A percentile compares a stretch with the other conserved stretches of the same genome.
Conservation (phyloP, 2,797 vertebrate species). For the Epinephelus awoara region DNA sequence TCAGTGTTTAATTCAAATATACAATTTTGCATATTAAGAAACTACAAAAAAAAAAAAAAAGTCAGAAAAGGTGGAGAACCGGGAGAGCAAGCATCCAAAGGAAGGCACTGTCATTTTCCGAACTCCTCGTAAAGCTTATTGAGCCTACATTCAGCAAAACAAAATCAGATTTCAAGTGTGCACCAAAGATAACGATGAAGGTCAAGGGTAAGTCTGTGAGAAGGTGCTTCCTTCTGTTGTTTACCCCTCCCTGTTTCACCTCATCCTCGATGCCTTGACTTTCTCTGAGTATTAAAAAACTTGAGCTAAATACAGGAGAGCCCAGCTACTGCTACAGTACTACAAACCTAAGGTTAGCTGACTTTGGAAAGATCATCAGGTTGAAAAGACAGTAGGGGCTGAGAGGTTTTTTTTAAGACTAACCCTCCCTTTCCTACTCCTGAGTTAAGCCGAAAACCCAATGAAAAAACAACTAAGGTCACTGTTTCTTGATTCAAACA, state of each 20-base stretch:
- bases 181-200: conserved; percentile 60
- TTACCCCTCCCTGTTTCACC: conserved; percentile 34
- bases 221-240: conserved; percentile 41
- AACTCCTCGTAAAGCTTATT: conserved; percentile 78
- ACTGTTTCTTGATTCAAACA: conserved; percentile 73
- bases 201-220: conserved; percentile 50
- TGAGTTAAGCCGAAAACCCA: conserved; percentile 76
- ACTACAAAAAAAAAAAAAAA: conserved; percentile 66
- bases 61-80: conserved; percentile 72
- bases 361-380: conserved; percentile 79
- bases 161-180: conserved; percentile 58
- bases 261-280: conserved; percentile 41
- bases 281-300: conserved; percentile 49
- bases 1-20: conserved; percentile 86
- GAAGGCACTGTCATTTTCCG: conserved; percentile 75
- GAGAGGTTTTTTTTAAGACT: conserved; percentile 72
- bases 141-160: conserved; percentile 79
- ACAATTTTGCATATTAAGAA: conserved; percentile 83
- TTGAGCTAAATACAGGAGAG: conserved; percentile 68
- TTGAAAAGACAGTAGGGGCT: conserved; percentile 62
- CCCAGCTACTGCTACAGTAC: conserved; percentile 79
- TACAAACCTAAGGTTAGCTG: conserved; percentile 71
- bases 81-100: conserved; percentile 60
- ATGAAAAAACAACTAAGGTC: conserved; percentile 55
- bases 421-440: conserved; percentile 78